phyloP scores from a whole-genome alignment of 2,888 invertebrate genomes.

The Noctua janthina region DNA sequence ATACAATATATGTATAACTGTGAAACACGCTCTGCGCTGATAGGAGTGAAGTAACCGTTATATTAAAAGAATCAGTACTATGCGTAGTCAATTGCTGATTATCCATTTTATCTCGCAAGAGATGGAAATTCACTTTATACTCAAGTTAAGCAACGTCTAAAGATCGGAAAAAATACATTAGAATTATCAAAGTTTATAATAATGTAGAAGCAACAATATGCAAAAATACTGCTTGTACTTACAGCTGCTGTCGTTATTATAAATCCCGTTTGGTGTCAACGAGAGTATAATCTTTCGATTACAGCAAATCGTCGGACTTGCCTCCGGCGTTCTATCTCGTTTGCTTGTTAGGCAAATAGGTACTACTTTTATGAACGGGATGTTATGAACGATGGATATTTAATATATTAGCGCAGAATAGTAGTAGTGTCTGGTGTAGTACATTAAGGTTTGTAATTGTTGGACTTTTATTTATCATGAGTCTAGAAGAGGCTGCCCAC shows the following conservation, averaged over 20 bases:
- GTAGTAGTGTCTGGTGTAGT: background rate
- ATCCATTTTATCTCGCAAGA: background rate
- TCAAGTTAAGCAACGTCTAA: background rate
- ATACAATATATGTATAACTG: too few species aligned
- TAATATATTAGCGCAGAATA: constrained; percentile 23
- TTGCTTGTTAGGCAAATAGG: constrained; percentile 44
- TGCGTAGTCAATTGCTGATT: background rate
- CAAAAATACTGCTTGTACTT: constrained; percentile 9
- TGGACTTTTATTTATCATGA: background rate
- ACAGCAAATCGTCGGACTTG: constrained; percentile 43
- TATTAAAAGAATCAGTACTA: background rate
- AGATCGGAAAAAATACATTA: constrained; percentile 20
- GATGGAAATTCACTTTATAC: constrained; percentile 6
- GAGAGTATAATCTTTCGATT: constrained; percentile 31
- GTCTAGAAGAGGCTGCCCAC: background rate
- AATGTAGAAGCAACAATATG: constrained; percentile 18
- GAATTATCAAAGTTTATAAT: constrained; percentile 1
- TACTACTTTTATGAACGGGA: background rate
- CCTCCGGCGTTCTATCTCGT: constrained; percentile 17
- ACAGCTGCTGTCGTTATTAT: constrained; percentile 56
- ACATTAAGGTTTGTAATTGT: background rate
- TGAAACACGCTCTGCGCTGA: background rate
- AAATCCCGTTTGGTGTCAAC: constrained; percentile 45
- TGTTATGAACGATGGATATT: background rate
- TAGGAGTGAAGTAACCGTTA: background rate